Evolutionary conservation across 2,113 vertebrate genomes (phyloP).

Genomic region (Paramisgurnus dabryanus): DNA sequence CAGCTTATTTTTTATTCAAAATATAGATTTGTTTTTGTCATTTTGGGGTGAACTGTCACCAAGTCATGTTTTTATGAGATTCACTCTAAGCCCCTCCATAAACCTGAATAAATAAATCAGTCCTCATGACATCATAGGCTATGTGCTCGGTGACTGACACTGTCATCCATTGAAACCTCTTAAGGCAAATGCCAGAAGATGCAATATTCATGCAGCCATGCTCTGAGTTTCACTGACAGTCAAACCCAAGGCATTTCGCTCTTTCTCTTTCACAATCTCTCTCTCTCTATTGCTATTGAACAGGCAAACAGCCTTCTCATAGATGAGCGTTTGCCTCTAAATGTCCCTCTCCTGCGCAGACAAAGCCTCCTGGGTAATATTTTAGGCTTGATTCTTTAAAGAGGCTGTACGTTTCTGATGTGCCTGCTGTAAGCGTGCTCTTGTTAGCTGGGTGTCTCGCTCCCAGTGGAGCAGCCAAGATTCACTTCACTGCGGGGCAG

Average conservation of each 20-base stretch:
- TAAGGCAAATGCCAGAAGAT: slow-evolving; percentile 62
- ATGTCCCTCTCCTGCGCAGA: slow-evolving; percentile 30
- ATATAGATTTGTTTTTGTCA: not conserved
- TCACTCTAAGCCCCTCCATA: not conserved
- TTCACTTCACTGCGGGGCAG: slow-evolving; percentile 37
- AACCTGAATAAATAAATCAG: slow-evolving; percentile 57
- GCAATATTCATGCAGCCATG: slow-evolving; percentile 61
- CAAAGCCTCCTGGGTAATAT: slow-evolving; percentile 30
- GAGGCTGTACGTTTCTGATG: slow-evolving; percentile 22
- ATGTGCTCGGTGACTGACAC: slow-evolving; percentile 57
- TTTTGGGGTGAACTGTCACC: slow-evolving; percentile 1
- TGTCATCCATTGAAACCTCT: slow-evolving; percentile 50
- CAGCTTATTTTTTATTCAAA: too few relatives aligned
- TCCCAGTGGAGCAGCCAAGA: slow-evolving; percentile 40
- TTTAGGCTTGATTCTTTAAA: slow-evolving; percentile 36
- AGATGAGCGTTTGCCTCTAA: slow-evolving; percentile 41
- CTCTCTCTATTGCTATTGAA: not conserved
- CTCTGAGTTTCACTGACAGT: slow-evolving; percentile 51
- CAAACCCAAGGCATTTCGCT: slow-evolving; percentile 13
- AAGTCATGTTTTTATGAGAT: not conserved
- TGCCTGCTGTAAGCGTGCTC: slow-evolving; percentile 42
- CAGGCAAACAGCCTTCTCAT: slow-evolving; percentile 34
- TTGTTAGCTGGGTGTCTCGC: slow-evolving; percentile 21
- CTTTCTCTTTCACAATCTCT: not conserved
- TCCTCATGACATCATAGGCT: slow-evolving; percentile 56